Evolutionary conservation across 1,140 invertebrate genomes (phyloP).

Genomic region (Papilio polytes): DNA sequence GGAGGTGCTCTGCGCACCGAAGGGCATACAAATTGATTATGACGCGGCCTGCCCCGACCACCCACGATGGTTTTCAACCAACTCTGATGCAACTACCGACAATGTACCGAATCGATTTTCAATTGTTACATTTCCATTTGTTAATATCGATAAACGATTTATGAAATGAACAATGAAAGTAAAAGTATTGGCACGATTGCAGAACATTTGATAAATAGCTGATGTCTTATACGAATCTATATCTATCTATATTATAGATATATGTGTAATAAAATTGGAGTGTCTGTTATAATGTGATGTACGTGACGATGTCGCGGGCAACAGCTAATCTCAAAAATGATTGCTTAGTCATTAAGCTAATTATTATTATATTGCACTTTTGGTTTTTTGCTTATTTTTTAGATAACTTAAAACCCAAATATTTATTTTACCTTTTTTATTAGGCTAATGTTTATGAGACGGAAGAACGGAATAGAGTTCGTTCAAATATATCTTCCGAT

Average conservation of each 20-base stretch:
- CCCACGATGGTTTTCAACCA: conserved; percentile 57
- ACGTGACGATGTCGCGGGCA: too few relatives aligned
- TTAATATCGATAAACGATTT: neutral
- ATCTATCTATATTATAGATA: too few relatives aligned
- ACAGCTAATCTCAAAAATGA: too few relatives aligned
- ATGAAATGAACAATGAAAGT: neutral
- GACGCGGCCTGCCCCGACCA: conserved; percentile 66
- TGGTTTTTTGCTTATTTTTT: neutral
- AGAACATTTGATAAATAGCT: neutral
- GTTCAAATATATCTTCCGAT: neutral
- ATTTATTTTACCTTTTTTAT: neutral
- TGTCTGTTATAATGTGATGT: too few relatives aligned
- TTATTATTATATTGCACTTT: too few relatives aligned
- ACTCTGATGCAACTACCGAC: conserved; percentile 52
- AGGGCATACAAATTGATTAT: conserved; percentile 79
- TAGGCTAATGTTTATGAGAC: neutral
- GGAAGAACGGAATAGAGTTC: neutral
- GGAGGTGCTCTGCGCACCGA: conserved; percentile 51
- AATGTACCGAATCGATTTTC: conserved; percentile 43
- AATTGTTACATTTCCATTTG: conserved; percentile 15
- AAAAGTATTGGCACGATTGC: neutral
- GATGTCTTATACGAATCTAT: too few relatives aligned
- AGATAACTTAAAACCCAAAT: neutral
- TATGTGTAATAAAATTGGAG: too few relatives aligned
- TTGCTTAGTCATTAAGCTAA: too few relatives aligned